These are phyloP conservation scores for Holothuria glaberrima DNA, from an alignment of 35 echinoderm and acorn worm species.

Conservation along the genomic window DNA sequence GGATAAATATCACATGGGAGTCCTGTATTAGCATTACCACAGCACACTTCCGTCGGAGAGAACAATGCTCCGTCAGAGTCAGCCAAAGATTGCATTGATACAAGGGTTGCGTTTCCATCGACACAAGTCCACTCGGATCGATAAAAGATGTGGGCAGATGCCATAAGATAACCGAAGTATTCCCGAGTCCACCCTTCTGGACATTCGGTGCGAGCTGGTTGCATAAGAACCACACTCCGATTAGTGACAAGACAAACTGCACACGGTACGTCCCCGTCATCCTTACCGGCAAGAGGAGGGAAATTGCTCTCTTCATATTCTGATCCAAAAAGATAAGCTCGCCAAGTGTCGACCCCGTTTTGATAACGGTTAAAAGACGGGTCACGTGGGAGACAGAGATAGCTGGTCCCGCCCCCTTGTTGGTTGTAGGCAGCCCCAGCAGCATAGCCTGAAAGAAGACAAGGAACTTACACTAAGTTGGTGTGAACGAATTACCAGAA, in stretches of 20 bases:
- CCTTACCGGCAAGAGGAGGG: background rate
- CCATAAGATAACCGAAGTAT: constrained; percentile 69
- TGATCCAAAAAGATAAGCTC: constrained; percentile 41
- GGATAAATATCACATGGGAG: background rate
- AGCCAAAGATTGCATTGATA: background rate
- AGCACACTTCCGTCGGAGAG: background rate
- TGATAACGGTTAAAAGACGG: constrained; percentile 14
- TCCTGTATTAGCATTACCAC: background rate
- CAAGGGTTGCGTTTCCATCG: constrained; percentile 42
- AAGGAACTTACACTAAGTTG: no score
- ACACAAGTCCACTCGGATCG: constrained; percentile 55
- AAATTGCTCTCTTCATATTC: constrained; percentile 58
- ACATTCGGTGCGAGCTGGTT: constrained; percentile 54
- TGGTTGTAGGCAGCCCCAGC: constrained; percentile 34
- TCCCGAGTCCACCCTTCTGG: constrained; percentile 63
- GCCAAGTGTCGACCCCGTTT: background rate
- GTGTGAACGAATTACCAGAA: no score
- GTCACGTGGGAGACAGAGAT: constrained; percentile 62
- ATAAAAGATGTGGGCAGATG: background rate
- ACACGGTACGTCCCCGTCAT: no score
- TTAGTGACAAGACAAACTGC: constrained; percentile 35
- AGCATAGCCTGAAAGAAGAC: constrained; percentile 19
- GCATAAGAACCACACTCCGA: constrained; percentile 40
- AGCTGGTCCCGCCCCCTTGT: constrained; percentile 41
- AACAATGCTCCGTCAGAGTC: constrained; percentile 33